Percentiles rank a stretch among this genome's conserved stretches.
Evolutionary conservation across 1,140 invertebrate species (phyloP).

Genomic region (Aethina tumida): DNA sequence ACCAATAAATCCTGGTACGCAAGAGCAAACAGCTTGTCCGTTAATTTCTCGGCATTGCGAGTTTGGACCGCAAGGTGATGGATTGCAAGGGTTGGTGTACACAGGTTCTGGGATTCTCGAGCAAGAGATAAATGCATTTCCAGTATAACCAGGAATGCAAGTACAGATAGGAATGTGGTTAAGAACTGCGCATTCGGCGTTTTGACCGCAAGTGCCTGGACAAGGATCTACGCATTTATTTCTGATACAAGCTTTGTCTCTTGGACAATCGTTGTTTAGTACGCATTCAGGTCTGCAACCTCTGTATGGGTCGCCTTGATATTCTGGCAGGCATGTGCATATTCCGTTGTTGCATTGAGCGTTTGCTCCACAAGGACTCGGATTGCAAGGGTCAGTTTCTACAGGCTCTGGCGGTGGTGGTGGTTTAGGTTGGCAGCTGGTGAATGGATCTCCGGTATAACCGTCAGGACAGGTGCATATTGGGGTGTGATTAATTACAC

Average conservation of each 20-base stretch:
- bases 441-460: slow-evolving; percentile 50
- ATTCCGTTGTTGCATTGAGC: slow-evolving; percentile 48
- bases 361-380: slow-evolving; percentile 58
- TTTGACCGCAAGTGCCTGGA: slow-evolving; percentile 53
- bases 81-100: slow-evolving; percentile 49
- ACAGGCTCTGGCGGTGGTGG: slow-evolving; percentile 28
- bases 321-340: slow-evolving; percentile 55
- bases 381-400: slow-evolving; percentile 46
- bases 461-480: slow-evolving; percentile 57
- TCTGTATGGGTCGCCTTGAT: slow-evolving; percentile 56
- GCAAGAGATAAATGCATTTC: slow-evolving; percentile 60
- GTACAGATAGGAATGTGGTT: slow-evolving; percentile 67
- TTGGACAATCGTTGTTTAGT: slow-evolving; percentile 54
- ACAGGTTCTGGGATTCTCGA: slow-evolving; percentile 34
- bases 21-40: slow-evolving; percentile 55
- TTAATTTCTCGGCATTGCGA: slow-evolving; percentile 56
- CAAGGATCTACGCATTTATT: slow-evolving; percentile 65
- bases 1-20: slow-evolving; percentile 53
- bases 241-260: slow-evolving; percentile 53
- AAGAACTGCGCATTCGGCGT: slow-evolving; percentile 60
- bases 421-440: slow-evolving; percentile 27
- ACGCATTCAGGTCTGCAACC: slow-evolving; percentile 62
- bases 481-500: slow-evolving; percentile 58
- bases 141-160: slow-evolving; percentile 54
- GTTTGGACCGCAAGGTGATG: slow-evolving; percentile 59